Evolutionary conservation across 2,113 vertebrate genomes (phyloP), one percentile per base, ranked within the genome.

Genomic region (Myrmophylax atrothorax): DNA sequence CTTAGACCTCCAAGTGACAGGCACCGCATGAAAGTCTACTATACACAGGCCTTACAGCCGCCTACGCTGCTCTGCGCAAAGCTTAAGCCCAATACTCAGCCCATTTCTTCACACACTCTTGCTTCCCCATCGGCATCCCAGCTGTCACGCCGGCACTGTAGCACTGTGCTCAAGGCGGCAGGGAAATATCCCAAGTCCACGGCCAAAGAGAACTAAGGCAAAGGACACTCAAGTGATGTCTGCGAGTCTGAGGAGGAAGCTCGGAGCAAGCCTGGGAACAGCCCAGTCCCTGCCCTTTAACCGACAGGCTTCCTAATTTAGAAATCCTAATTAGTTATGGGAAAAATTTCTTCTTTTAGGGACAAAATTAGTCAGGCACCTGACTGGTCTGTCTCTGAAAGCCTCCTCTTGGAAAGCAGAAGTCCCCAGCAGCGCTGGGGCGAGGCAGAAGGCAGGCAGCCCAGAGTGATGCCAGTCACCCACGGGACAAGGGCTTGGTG

Each of bases 401-500:
- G 46, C 7, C 24, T 62, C 35, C 67, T 8, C 9, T 4, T 69
- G 64, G 20, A 28, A 87, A 1, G 10, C 72, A 76, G 63, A 78
- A 85, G 62, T 28, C 31, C 53, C 4, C n/a, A 44, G 59, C 5
- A 44, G 60, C 0, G 15, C 60, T 37, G 29, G 18, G 52, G 69
- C 0, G 2, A 74, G 37, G 66, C 42, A 26, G 56, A 75, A 52
- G 3, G 1, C 33, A 28, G 67, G 67, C 85, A 58, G 15, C 18
- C 18, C 4, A 0, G 49, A n/a, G 25, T 2, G 25, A 60, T 0
- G 2, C 64, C 1, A 0, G 37, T 12, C 22, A 24, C 3, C 16
- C 1, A 1, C 0, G 5, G 89, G 87, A 49, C 0, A 0, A 60
- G 44, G 58, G 44, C 46, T 84, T 2, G 0, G n/a, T 4, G 38